A percentile compares a stretch with the other conserved stretches of the same genome.
Conservation (phyloP, 2,113 vertebrate genomes). For the Neomonachus schauinslandi region DNA sequence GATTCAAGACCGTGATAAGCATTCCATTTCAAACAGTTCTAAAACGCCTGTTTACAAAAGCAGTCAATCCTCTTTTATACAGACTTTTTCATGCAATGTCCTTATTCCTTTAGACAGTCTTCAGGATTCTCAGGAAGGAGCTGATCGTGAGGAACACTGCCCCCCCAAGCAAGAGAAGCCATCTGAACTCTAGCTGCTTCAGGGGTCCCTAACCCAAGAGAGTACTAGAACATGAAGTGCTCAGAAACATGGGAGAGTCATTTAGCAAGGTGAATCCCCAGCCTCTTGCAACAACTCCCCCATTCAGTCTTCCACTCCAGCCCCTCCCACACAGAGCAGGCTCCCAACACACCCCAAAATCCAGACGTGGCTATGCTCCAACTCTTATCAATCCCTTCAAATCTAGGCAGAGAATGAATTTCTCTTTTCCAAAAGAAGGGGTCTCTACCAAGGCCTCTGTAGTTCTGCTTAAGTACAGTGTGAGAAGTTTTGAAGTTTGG, state of each 20-base stretch:
- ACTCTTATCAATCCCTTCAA: not conserved
- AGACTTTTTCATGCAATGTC: not conserved
- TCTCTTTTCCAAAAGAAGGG: not conserved
- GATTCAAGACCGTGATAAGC: not conserved
- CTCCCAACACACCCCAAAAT: not conserved
- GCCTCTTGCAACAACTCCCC: not conserved
- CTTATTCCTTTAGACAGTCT: not conserved
- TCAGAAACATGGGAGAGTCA: not conserved
- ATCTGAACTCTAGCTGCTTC: not conserved
- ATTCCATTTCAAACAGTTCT: not conserved
- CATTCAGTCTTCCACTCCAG: not conserved
- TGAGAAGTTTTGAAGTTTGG: constrained; percentile 2
- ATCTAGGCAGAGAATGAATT: not conserved
- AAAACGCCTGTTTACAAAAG: constrained; percentile 1
- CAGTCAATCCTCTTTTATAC: not conserved
- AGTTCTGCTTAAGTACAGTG: not conserved
- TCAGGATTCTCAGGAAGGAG: not conserved
- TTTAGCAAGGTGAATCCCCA: not conserved
- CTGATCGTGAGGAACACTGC: not conserved
- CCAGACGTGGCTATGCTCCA: not conserved
- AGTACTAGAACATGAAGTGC: not conserved
- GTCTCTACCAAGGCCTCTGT: not conserved
- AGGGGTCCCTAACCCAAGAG: not conserved
- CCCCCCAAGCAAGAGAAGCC: not conserved
- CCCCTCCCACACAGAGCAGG: not conserved